A percentile compares a stretch with the other conserved stretches of the same genome.
Conservation (phyloP, 1,140 invertebrate species). For the Sminthurides bifidus region DNA sequence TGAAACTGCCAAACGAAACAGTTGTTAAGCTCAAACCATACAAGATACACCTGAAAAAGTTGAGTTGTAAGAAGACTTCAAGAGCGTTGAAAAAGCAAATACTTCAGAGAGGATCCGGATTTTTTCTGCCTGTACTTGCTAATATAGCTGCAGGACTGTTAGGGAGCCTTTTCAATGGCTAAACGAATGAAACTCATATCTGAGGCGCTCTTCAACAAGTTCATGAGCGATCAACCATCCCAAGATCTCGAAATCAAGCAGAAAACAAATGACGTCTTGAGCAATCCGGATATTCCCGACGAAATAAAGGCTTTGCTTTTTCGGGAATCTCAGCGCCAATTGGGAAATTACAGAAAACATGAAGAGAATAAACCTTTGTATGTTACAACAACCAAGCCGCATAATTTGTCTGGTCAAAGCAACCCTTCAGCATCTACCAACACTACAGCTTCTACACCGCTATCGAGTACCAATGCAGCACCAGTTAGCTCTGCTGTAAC, state of each 20-base stretch:
- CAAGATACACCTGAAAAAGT: too few relatives aligned
- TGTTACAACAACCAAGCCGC: too few relatives aligned
- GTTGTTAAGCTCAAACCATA: too few relatives aligned
- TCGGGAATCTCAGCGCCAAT: neutral
- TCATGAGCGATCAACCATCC: neutral
- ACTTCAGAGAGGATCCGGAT: too few relatives aligned
- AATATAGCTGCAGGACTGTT: too few relatives aligned
- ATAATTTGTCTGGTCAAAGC: too few relatives aligned
- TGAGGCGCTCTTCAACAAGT: neutral
- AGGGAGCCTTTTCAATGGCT: neutral
- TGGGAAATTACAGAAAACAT: neutral
- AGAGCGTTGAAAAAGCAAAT: too few relatives aligned
- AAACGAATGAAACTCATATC: neutral
- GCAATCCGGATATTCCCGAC: neutral
- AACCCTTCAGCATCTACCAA: too few relatives aligned
- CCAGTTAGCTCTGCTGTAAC: too few relatives aligned
- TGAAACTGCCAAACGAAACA: neutral
- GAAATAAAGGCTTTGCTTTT: neutral
- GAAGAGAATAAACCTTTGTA: too few relatives aligned
- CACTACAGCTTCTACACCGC: neutral
- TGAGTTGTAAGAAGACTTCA: too few relatives aligned
- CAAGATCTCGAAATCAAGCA: neutral
- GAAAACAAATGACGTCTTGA: neutral
- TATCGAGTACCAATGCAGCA: neutral
- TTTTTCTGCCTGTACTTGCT: too few relatives aligned